Base-by-base conservation (phyloP, 2,888 invertebrate species). In the Ochropacha duplaris region DNA sequence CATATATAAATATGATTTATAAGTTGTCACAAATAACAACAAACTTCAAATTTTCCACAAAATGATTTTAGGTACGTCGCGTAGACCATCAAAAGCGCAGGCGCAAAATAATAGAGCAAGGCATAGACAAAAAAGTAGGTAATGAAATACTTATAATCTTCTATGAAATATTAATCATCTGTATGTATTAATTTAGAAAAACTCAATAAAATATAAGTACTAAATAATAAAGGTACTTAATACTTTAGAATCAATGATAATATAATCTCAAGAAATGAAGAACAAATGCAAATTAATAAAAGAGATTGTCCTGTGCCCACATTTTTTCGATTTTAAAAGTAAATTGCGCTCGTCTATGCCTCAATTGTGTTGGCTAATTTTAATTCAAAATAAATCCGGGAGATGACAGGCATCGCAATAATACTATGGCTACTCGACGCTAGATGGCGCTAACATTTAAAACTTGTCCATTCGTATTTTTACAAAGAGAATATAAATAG, bases 1-100 rank as follows among this genome's bases (percentile, higher is more conserved):
- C 92, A 92, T 92, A 90, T 86, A 92, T 90, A 88, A 90, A 81
- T 87, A 86, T 86, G 81, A 88, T 84, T 81, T 83, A 81, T 88
- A 86, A 81, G 88, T 91, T 90, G 88, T 90, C 90, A 91, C 91
- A 84, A 90, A 89, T 84, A 92, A 89, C 89, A 91, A 92, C 89
- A 92, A 92, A 92, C 92, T 91, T 90, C 88, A 90, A 92, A 90
- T 89, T 92, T 90, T 91, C 87, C 90, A 92, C 91, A 87, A 92
- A 90, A 88, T 88, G 86, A 89, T 90, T 91, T 87, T 87, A 87
- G 81, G 87, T 88, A 90, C 83, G 90, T 92, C 91, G 92, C 88
- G 90, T 88, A 91, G 84, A 89, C 88, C 90, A 90, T 90, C 89
- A 87, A 92, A 83, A 90, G 91, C 93, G 93, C 93, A 93, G 88